Conservation (phyloP, 1,140 invertebrate genomes). For the Brachionus asplanchnoidis region DNA sequence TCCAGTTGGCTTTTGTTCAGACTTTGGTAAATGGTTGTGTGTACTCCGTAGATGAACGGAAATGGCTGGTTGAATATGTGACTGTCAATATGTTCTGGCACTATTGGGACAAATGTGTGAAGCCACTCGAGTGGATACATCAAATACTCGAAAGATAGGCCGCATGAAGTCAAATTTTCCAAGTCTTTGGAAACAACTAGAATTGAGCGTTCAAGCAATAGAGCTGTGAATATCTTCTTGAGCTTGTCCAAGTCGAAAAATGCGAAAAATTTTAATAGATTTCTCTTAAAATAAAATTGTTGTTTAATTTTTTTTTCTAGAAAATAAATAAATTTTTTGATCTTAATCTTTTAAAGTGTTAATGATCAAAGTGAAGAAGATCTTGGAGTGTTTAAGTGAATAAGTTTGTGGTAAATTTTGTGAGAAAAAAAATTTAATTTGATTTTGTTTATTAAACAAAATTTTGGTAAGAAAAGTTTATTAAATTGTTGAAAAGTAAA, state of each 20-base stretch:
- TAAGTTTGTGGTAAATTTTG: too few species aligned
- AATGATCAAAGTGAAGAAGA: too few species aligned
- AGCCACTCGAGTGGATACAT: constrained; percentile 40
- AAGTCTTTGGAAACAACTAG: constrained; percentile 31
- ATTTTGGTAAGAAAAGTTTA: too few species aligned
- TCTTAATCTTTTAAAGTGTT: too few species aligned
- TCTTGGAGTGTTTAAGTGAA: too few species aligned
- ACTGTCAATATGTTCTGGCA: constrained; percentile 26
- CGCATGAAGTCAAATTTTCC: constrained; percentile 35
- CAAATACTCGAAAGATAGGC: constrained; percentile 23
- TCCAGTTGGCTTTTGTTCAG: constrained; percentile 14
- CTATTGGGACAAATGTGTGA: constrained; percentile 37
- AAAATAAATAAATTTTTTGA: background rate
- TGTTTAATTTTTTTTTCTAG: background rate
- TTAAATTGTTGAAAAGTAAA: too few species aligned
- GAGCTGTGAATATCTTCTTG: constrained; percentile 31
- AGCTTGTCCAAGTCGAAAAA: constrained; percentile 38
- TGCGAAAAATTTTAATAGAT: constrained; percentile 37
- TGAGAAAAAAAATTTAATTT: too few species aligned
- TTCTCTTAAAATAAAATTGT: constrained; percentile 26
- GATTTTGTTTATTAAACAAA: too few species aligned
- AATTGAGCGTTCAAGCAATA: background rate
- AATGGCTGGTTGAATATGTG: constrained; percentile 31
- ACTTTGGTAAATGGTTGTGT: background rate
- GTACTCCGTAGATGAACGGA: constrained; percentile 39